Evolutionary conservation across 2,797 vertebrate genomes (phyloP), one percentile per base, ranked within the genome.

Genomic region (Phylloscopus collybita): DNA sequence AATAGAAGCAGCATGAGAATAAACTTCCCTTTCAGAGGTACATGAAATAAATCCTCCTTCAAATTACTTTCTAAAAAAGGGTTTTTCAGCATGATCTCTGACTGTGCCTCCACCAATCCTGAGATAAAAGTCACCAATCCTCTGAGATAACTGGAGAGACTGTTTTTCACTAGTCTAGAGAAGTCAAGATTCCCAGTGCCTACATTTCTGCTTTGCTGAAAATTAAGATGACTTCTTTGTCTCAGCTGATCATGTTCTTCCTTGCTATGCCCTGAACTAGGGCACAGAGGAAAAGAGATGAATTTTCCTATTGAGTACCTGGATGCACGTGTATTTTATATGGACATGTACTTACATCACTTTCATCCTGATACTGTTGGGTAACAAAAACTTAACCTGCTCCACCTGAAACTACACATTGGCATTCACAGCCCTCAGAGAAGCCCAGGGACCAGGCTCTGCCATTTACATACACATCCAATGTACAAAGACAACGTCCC

Each of bases 1-100:
- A 97, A 95, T 90, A 94, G 94, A 96, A 96, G 78, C 95, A 93
- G 83, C 93, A 85, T 64, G 83, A 95, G 83, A 95, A 96, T 93
- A 90, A 95, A 90, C 74, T 91, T 93, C 91, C 86, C 87, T 88
- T 87, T 49, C 73, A 56, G 84, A 90, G 71, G 84, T 95, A 80
- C 67, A 26, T 16, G n/a, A 95, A 95, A 80, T 80, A 76, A 96
- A 95, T 85, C 76, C 64, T 92, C 84, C 82, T 69, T 73, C 67
- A 88, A 71, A 71, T 25, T 53, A 70, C 64, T 90, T 95, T 90
- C 93, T 93, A 79, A 82, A 90, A 94, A 91, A 80, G 67, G 49
- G 38, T 5, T 76, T 76, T 93, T 90, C 73, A 82, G 80, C 45
- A 40, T 11, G 57, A 80, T 88, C 49, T 32, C 78, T 4, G 21